These are phyloP conservation scores for Gambusia yucatana DNA, from an alignment of 2,797 vertebrate genomes.

Conservation along the genomic window DNA sequence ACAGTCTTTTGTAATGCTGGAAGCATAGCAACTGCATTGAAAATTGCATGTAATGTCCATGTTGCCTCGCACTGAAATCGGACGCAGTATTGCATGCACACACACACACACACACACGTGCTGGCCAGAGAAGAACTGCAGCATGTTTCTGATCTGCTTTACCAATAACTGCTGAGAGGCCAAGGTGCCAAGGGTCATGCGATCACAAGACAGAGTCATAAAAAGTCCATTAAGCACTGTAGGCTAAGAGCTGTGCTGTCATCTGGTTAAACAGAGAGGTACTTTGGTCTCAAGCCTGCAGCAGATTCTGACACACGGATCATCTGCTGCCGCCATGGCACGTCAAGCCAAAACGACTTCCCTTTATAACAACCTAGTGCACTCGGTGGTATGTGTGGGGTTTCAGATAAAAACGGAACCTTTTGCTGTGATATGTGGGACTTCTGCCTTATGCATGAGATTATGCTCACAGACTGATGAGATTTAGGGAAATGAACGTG, in stretches of 20 bases:
- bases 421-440: neutral
- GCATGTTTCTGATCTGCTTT: constrained; percentile 89
- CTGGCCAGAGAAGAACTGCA: constrained; percentile 49
- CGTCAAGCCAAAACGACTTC: neutral
- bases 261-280: constrained; percentile 94
- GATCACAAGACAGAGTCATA: constrained; percentile 91
- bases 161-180: constrained; percentile 81
- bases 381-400: neutral
- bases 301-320: constrained; percentile 32
- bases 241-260: constrained; percentile 94
- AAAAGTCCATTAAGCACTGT: constrained; percentile 99
- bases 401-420: neutral
- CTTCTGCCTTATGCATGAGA: neutral
- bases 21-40: neutral
- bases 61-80: neutral
- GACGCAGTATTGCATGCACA: neutral
- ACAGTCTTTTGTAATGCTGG: neutral
- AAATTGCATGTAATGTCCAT: neutral
- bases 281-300: constrained; percentile 79
- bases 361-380: constrained; percentile 15
- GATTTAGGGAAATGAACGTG: neutral
- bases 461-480: neutral
- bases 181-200: constrained; percentile 88
- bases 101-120: neutral
- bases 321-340: constrained; percentile 5